Evolutionary conservation across 2,888 invertebrate genomes (phyloP).

Genomic region (Ormia ochracea): DNA sequence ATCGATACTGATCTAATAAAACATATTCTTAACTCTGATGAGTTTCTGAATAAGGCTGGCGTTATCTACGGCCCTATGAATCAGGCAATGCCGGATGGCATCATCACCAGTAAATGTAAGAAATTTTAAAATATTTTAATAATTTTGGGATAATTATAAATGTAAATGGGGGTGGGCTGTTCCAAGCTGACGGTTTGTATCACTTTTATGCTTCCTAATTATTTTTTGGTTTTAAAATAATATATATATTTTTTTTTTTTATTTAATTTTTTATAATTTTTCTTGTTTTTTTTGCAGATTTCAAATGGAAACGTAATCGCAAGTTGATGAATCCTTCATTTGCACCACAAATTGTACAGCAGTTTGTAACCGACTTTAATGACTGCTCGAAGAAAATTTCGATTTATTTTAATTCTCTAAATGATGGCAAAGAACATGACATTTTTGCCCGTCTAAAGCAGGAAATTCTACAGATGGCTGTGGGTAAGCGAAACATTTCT

Average conservation of each 20-base stretch:
- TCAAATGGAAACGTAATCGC: conserved; percentile 47
- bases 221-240: too few relatives aligned
- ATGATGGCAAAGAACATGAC: conserved; percentile 3
- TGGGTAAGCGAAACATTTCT: too few relatives aligned
- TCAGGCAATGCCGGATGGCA: conserved; percentile 39
- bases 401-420: neutral
- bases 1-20: conserved; percentile 58
- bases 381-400: neutral
- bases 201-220: too few relatives aligned
- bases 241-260: too few relatives aligned
- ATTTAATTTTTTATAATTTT: too few relatives aligned
- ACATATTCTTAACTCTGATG: conserved; percentile 53
- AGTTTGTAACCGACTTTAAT: neutral
- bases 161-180: too few relatives aligned
- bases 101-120: conserved; percentile 53
- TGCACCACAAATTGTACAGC: conserved; percentile 15
- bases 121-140: too few relatives aligned
- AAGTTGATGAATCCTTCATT: conserved; percentile 39
- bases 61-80: conserved; percentile 37
- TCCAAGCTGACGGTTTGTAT: too few relatives aligned
- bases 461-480: conserved; percentile 21
- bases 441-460: conserved; percentile 13
- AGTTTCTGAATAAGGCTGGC: conserved; percentile 57
- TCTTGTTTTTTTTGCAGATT: too few relatives aligned
- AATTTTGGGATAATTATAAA: too few relatives aligned